Base-by-base conservation (phyloP, 2,113 vertebrate species). In the Sciurus niger region DNA sequence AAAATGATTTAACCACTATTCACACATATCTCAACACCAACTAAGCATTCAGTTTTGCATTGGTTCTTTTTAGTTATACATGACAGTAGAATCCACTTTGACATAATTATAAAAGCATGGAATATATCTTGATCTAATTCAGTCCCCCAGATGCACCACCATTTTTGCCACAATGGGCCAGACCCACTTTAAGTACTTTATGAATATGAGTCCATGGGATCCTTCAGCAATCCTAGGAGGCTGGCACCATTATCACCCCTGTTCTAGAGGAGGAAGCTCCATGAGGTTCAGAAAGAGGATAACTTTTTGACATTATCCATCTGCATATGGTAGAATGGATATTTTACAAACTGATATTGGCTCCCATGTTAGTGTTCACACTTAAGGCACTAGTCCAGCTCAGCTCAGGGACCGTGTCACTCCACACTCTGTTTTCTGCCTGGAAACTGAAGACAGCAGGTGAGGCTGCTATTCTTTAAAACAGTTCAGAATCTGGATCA, bases 371-470 rank as follows among this genome's bases (percentile, higher is more conserved):
- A 17, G 2, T 2, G 0, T 40, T 78, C 72, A 55, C 1, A n/a
- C 37, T 46, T 3, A 30, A 3, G 3, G 4, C 9, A 0, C 63
- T 14, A 46, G 40, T 25, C 72, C 0, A 0, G 51, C 43, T 65
- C 46, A 8, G 34, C 30, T 37, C 6, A 46, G 55, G 25, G 53
- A 60, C 34, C 13, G 0, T 17, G 17, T 0, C 40, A 2, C 1
- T 1, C 32, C 63, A 3, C 9, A 28, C 24, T n/a, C 43, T 5
- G 37, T 20, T 6, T 51, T 72, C 83, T 78, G 10, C 46, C 40
- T 77, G 6, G 10, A 78, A 90, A 40, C 76, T 1, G 2, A 89
- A 80, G 48, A 20, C 72, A 92, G 37, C 90, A 51, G 43, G 34
- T 32, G 48, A 51, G 9, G 40, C 32, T 34, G 16, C 16, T 13